Conservation (phyloP, 1,140 invertebrate species). For the Cherax destructor region DNA sequence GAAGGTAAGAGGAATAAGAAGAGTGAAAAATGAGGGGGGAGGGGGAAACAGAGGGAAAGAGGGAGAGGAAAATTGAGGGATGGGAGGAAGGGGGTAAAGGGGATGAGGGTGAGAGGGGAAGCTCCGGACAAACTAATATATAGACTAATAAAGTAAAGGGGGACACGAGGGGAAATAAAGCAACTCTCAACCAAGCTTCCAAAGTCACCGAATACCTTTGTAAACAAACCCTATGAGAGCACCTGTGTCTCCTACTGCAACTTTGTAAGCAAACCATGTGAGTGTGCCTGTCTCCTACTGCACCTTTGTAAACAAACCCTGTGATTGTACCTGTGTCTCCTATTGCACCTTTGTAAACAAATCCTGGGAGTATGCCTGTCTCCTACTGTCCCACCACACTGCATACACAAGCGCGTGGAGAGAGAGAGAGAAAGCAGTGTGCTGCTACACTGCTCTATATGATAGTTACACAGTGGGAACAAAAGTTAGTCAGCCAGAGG, state of each 20-base stretch:
- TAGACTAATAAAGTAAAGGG: slow-evolving; percentile 32
- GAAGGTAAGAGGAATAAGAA: background rate
- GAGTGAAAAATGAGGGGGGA: background rate
- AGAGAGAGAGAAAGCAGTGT: too few relatives aligned
- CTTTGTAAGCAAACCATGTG: too few relatives aligned
- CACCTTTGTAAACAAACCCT: too few relatives aligned
- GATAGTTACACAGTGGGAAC: too few relatives aligned
- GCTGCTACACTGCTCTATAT: too few relatives aligned
- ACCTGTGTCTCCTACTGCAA: background rate
- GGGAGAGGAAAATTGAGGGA: too few relatives aligned
- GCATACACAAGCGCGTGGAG: too few relatives aligned
- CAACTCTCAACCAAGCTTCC: background rate
- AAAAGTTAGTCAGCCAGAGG: background rate
- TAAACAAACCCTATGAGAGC: background rate
- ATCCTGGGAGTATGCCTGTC: too few relatives aligned
- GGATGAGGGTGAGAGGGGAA: background rate
- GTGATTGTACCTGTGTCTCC: too few relatives aligned
- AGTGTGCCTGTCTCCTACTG: background rate
- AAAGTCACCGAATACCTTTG: background rate
- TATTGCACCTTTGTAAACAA: too few relatives aligned
- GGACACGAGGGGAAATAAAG: background rate
- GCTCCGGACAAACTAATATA: slow-evolving; percentile 17
- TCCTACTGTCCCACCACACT: too few relatives aligned
- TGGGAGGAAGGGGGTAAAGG: background rate
- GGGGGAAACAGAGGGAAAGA: background rate